These are phyloP conservation scores for Spialia ferax DNA, from an alignment of 2,888 invertebrate species.

Conservation along the genomic window DNA sequence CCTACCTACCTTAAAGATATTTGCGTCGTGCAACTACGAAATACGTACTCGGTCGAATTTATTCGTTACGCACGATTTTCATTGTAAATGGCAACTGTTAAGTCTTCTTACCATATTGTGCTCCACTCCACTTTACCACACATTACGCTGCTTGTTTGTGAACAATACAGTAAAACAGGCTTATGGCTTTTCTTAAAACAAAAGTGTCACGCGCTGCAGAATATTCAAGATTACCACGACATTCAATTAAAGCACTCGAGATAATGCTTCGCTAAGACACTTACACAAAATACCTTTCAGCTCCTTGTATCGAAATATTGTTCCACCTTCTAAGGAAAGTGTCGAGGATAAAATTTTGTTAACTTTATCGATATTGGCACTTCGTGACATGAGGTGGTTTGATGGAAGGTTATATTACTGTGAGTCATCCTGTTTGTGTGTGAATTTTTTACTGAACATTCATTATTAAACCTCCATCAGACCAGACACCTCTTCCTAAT, in stretches of 20 bases:
- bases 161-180: neutral
- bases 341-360: neutral
- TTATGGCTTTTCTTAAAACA: constrained; percentile 2
- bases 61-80: too few relatives aligned
- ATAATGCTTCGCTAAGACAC: constrained; percentile 7
- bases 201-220: constrained; percentile 2
- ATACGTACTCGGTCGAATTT: too few relatives aligned
- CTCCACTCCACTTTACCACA: neutral
- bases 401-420: neutral
- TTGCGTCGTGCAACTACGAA: too few relatives aligned
- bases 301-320: constrained; percentile 12
- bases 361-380: constrained; percentile 6
- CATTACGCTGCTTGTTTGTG: neutral
- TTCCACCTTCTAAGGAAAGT: constrained; percentile 1
- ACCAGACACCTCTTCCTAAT: too few relatives aligned
- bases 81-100: neutral
- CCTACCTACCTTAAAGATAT: too few relatives aligned
- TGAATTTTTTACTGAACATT: too few relatives aligned
- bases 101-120: neutral
- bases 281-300: constrained; percentile 29
- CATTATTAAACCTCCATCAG: too few relatives aligned
- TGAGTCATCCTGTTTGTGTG: too few relatives aligned
- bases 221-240: constrained; percentile 18
- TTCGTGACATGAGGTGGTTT: neutral
- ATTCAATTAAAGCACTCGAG: constrained; percentile 29